A percentile compares a stretch with the other conserved stretches of the same genome.
These are phyloP conservation scores for Tursiops truncatus DNA, from an alignment of 2,113 vertebrate genomes.

Conservation along the genomic window DNA sequence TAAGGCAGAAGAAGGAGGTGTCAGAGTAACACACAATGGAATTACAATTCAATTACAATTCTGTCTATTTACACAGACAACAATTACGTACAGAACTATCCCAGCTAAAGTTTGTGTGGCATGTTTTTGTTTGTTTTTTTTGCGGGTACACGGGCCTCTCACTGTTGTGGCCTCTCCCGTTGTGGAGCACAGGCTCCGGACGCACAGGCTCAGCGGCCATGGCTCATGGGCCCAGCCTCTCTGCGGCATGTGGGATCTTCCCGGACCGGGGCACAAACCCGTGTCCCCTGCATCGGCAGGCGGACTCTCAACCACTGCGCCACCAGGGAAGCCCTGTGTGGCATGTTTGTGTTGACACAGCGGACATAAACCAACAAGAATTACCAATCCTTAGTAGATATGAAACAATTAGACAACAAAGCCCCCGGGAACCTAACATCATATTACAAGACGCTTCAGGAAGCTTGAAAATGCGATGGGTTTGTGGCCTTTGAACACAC, in stretches of 20 bases:
- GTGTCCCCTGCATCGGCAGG: too few species aligned
- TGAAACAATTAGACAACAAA: not conserved
- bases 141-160: too few species aligned
- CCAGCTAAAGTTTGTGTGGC: not conserved
- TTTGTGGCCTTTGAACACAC: not conserved
- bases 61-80: not conserved
- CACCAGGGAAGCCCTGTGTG: too few species aligned
- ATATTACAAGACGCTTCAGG: not conserved
- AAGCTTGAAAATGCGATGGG: not conserved
- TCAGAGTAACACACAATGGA: not conserved
- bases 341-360: not conserved
- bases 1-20: not conserved
- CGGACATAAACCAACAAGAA: not conserved
- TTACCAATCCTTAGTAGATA: not conserved
- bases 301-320: too few species aligned
- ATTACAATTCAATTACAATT: not conserved
- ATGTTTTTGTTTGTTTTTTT: not conserved
- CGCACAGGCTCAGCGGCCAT: too few species aligned
- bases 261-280: rapidly evolving
- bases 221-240: too few species aligned
- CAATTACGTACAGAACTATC: not conserved
- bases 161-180: too few species aligned
- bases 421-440: not conserved
- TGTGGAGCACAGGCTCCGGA: too few species aligned
- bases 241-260: rapidly evolving